Conservation (phyloP, 2,888 invertebrate species). For the Polymixis flavicincta region DNA sequence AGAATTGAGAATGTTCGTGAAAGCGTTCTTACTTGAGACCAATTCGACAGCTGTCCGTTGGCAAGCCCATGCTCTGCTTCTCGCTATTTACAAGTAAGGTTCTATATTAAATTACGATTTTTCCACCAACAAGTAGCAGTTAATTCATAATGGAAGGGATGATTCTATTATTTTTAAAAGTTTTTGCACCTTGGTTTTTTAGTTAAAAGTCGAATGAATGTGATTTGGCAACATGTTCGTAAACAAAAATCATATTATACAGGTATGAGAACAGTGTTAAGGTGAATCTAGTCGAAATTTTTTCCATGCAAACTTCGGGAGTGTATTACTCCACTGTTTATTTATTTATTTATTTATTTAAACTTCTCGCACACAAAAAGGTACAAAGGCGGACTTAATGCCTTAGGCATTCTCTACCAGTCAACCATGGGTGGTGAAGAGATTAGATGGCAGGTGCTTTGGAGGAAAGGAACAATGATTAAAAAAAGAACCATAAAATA, state of each 20-base stretch:
- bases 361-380: too few species aligned
- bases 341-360: too few species aligned
- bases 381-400: too few species aligned
- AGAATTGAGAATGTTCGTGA: conserved; percentile 94
- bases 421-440: too few species aligned
- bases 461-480: too few species aligned
- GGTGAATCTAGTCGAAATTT: too few species aligned
- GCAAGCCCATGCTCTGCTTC: conserved; percentile 97
- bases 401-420: too few species aligned
- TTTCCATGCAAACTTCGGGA: too few species aligned
- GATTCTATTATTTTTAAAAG: not conserved
- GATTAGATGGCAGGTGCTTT: too few species aligned
- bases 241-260: not conserved
- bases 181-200: not conserved
- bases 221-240: not conserved
- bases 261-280: too few species aligned
- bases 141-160: not conserved
- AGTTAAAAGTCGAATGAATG: not conserved
- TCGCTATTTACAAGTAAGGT: conserved; percentile 95
- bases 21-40: conserved; percentile 97
- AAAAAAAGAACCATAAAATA: too few species aligned
- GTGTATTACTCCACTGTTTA: too few species aligned
- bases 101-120: not conserved
- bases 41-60: conserved; percentile 98
- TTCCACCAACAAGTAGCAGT: not conserved